phyloP scores from a whole-genome alignment of 2,113 vertebrate genomes.

The Campylomormyrus tamandua region DNA sequence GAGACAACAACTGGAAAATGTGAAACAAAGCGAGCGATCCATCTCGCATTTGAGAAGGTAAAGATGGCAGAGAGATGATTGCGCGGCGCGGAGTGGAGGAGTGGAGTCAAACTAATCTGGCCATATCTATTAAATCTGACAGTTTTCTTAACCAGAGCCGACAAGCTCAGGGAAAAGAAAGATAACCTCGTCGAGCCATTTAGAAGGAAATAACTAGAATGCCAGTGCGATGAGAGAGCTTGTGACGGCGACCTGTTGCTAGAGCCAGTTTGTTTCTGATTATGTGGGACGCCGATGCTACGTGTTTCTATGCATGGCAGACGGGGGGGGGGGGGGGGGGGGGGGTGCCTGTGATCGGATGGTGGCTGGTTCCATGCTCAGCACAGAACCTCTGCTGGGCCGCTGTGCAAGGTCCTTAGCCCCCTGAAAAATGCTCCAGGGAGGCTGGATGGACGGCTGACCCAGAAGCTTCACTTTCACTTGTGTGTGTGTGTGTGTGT shows the following conservation, averaged over 20 bases:
- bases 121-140: conserved; percentile 53
- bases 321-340: background rate
- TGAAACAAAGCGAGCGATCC: conserved; percentile 45
- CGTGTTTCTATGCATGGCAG: background rate
- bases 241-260: conserved; percentile 26
- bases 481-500: background rate
- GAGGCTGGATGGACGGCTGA: background rate
- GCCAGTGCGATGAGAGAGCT: conserved; percentile 16
- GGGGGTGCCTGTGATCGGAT: too few species aligned
- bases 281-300: background rate
- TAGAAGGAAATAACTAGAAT: conserved; percentile 35
- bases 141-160: conserved; percentile 51
- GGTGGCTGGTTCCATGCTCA: too few species aligned
- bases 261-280: background rate
- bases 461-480: background rate
- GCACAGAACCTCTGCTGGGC: too few species aligned
- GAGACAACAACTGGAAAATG: conserved; percentile 27
- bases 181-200: conserved; percentile 31
- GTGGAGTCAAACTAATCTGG: conserved; percentile 47
- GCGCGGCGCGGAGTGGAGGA: conserved; percentile 40
- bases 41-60: conserved; percentile 47
- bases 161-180: conserved; percentile 46
- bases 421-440: background rate
- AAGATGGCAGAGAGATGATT: conserved; percentile 53
- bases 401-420: background rate